Evolutionary conservation across 2,888 invertebrate species (phyloP).

Genomic region (Busseola fusca): DNA sequence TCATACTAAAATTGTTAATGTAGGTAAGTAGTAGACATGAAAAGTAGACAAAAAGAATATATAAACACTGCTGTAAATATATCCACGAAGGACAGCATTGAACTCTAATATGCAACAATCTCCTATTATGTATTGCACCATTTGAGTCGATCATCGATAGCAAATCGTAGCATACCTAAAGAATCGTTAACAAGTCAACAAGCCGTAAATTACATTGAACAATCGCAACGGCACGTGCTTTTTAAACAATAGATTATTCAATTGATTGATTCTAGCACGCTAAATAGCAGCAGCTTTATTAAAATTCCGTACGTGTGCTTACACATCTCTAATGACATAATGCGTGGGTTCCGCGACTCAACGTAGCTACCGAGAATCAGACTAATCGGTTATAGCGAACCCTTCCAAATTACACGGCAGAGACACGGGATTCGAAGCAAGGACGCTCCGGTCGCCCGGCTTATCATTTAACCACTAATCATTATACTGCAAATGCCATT

Average conservation of each 20-base stretch:
- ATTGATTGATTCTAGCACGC: slow-evolving; percentile 49
- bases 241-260: slow-evolving; percentile 46
- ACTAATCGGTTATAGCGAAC: slow-evolving; percentile 87
- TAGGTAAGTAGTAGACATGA: not conserved
- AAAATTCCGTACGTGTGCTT: slow-evolving; percentile 71
- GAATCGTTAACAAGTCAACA: slow-evolving; percentile 40
- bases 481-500: slow-evolving; percentile 87
- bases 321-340: slow-evolving; percentile 84
- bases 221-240: slow-evolving; percentile 49
- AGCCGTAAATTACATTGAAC: slow-evolving; percentile 49
- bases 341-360: slow-evolving; percentile 71
- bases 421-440: slow-evolving; percentile 88
- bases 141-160: slow-evolving; percentile 44
- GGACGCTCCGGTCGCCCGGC: slow-evolving; percentile 85
- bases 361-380: slow-evolving; percentile 85
- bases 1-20: not conserved
- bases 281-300: slow-evolving; percentile 55
- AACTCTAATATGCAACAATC: slow-evolving; percentile 33
- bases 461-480: slow-evolving; percentile 88
- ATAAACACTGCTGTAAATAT: slow-evolving; percentile 7
- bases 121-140: slow-evolving; percentile 46
- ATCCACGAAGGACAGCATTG: slow-evolving; percentile 11
- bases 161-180: slow-evolving; percentile 32
- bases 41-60: not conserved
- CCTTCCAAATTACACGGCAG: slow-evolving; percentile 86